Evolutionary conservation across 2,888 invertebrate genomes (phyloP).

Genomic region (Diplazon laetatorius): DNA sequence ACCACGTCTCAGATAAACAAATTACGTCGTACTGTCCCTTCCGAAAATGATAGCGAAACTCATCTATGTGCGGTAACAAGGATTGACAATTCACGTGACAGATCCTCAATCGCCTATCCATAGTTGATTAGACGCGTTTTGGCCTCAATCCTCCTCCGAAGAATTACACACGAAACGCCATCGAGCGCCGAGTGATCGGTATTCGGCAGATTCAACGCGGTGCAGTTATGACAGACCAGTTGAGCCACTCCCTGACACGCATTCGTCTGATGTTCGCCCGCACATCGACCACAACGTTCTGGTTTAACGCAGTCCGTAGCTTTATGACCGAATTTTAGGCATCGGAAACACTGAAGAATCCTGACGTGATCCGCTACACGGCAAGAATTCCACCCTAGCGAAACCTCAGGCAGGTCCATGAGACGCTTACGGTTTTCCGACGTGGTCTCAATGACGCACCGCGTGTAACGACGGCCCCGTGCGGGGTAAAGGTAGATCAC

Average conservation of each 20-base stretch:
- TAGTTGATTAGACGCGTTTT: neutral
- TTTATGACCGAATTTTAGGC: neutral
- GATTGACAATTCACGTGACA: neutral
- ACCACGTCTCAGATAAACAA: slow-evolving; percentile 11
- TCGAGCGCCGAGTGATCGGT: neutral
- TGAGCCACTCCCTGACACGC: neutral
- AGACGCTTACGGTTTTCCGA: neutral
- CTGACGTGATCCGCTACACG: neutral
- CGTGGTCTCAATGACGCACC: neutral
- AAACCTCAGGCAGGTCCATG: neutral
- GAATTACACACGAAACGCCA: neutral
- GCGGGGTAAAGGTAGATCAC: neutral
- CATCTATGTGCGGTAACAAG: slow-evolving; percentile 1
- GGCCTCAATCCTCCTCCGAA: neutral
- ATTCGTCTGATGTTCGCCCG: neutral
- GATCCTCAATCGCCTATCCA: neutral
- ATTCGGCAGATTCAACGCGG: neutral
- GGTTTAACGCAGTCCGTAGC: neutral
- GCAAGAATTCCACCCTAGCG: neutral
- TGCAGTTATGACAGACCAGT: neutral
- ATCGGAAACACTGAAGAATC: neutral
- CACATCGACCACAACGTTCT: neutral
- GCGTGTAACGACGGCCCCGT: neutral
- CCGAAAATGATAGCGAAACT: slow-evolving; percentile 17
- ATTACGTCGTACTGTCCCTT: slow-evolving; percentile 11